Percentiles rank a stretch among this genome's conserved stretches.
Evolutionary conservation across 2,888 invertebrate species (phyloP).

Genomic region (Xestia rhomboidea): DNA sequence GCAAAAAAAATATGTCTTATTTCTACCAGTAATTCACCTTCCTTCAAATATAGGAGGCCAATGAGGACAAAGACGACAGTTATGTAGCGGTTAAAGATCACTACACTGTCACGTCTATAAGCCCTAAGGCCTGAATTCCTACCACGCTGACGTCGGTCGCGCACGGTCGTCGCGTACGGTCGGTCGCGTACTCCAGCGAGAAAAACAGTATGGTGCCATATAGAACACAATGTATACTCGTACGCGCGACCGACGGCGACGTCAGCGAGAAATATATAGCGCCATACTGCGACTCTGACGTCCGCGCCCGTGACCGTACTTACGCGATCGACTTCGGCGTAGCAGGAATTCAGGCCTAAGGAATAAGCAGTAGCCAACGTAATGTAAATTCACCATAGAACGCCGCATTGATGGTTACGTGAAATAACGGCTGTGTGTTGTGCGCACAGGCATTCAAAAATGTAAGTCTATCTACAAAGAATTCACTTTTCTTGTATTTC

Average conservation of each 20-base stretch:
- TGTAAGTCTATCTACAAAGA: neutral
- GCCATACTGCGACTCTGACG: no score
- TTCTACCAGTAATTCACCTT: neutral
- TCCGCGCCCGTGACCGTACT: no score
- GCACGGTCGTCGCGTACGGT: no score
- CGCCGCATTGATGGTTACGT: neutral
- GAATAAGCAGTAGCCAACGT: neutral
- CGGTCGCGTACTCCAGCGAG: no score
- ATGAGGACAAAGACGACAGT: neutral
- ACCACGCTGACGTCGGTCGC: no score
- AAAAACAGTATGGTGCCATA: no score
- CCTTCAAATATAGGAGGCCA: neutral
- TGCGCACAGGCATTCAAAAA: neutral
- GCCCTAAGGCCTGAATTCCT: no score
- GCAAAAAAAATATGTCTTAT: neutral
- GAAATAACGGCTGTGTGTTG: neutral
- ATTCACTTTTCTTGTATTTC: neutral
- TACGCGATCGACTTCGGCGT: no score
- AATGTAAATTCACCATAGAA: constrained; percentile 3
- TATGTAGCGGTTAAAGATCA: neutral
- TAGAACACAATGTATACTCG: no score
- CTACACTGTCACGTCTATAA: constrained; percentile 8
- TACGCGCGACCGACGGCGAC: no score
- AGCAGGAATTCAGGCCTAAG: no score
- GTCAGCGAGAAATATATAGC: no score